Conservation (phyloP, 2,113 vertebrate genomes). For the Eulacestoma nigropectus region DNA sequence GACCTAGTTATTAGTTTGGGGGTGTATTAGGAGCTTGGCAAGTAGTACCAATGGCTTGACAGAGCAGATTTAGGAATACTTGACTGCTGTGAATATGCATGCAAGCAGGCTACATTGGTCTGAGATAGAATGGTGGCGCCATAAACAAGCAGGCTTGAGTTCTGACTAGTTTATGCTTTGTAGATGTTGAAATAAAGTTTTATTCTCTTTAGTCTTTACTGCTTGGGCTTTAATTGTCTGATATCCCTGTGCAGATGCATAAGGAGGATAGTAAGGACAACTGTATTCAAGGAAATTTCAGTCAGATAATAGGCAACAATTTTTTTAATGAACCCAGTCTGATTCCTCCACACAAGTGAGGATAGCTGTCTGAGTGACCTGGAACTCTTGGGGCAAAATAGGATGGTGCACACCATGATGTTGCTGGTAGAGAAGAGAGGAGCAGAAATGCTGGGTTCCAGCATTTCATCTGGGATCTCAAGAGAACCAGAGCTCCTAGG, state of each 20-base stretch:
- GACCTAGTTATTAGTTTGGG: not conserved
- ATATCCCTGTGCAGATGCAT: not conserved
- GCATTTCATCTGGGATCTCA: not conserved
- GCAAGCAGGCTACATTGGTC: not conserved
- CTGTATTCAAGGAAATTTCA: not conserved
- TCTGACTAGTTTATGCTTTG: not conserved
- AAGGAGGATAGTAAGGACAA: not conserved
- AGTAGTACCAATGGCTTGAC: not conserved
- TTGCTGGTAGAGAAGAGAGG: not conserved
- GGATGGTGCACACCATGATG: rapidly evolving
- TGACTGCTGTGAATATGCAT: not conserved
- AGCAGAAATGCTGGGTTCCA: not conserved
- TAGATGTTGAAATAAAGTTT: not conserved
- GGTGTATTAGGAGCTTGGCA: not conserved
- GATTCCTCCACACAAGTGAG: not conserved
- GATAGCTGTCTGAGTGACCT: not conserved
- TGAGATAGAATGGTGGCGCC: not conserved
- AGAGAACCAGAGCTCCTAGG: not conserved
- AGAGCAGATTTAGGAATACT: not conserved
- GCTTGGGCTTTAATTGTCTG: not conserved
- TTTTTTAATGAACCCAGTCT: not conserved
- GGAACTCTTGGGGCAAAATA: not conserved
- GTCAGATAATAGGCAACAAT: not conserved
- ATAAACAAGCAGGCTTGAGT: not conserved
- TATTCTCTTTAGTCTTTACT: not conserved